A percentile compares a stretch with the other conserved stretches of the same genome.
phyloP scores from a whole-genome alignment of 2,113 vertebrate species.

The Crotalus viridis region DNA sequence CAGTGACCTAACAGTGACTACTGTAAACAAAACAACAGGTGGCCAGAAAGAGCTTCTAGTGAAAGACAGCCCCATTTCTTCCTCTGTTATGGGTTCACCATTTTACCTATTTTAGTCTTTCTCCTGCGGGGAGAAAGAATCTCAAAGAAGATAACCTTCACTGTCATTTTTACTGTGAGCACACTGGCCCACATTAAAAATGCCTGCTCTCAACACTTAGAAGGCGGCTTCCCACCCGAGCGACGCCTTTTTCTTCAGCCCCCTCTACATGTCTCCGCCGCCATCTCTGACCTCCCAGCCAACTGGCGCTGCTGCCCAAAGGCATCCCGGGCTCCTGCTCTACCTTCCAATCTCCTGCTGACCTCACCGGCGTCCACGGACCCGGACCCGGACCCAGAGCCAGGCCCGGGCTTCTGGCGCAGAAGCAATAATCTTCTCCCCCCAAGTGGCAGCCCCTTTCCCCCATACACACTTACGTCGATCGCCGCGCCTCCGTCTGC shows the following conservation, averaged over 20 bases:
- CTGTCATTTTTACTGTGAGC: too few species aligned
- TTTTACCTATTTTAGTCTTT: not conserved
- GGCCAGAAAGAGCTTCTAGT: not conserved
- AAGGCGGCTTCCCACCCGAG: not conserved
- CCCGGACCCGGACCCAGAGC: too few species aligned
- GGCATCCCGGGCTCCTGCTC: not conserved
- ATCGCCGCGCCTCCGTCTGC: not conserved
- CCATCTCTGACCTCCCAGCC: not conserved
- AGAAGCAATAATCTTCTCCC: not conserved
- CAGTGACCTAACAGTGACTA: not conserved
- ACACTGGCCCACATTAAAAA: too few species aligned
- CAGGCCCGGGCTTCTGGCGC: not conserved
- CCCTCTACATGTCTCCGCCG: not conserved
- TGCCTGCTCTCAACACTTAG: not conserved
- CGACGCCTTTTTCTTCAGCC: too few species aligned
- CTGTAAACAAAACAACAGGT: not conserved
- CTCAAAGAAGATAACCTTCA: not conserved
- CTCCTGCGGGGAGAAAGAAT: not conserved
- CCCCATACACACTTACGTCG: not conserved
- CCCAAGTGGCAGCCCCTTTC: too few species aligned
- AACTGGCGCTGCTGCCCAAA: not conserved
- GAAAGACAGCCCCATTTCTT: not conserved
- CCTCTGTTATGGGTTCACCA: not conserved
- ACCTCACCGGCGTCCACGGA: not conserved
- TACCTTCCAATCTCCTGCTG: not conserved